phyloP scores from a whole-genome alignment of 2,888 invertebrate species.

The Ochropleura plecta region DNA sequence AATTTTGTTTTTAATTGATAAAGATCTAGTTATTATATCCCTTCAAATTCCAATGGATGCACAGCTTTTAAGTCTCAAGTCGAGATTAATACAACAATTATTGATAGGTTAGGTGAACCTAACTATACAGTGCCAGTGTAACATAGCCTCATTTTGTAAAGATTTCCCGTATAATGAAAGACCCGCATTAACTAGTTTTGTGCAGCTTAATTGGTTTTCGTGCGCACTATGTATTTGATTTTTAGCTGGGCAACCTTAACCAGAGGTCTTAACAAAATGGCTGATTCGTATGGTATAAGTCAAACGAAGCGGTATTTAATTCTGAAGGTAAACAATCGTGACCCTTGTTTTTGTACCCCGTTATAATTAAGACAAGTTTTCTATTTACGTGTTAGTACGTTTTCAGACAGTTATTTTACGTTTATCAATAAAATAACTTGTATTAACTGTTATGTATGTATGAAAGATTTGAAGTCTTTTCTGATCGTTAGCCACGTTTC shows the following conservation, averaged over 20 bases:
- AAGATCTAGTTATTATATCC: too few species aligned
- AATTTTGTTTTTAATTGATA: too few species aligned
- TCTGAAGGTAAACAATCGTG: constrained; percentile 65
- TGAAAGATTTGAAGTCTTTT: too few species aligned
- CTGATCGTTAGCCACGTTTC: too few species aligned
- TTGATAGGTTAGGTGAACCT: too few species aligned
- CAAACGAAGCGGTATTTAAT: constrained; percentile 73
- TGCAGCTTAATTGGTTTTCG: too few species aligned
- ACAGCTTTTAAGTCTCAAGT: neutral
- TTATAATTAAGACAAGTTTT: constrained; percentile 70
- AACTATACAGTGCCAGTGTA: too few species aligned
- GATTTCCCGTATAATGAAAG: too few species aligned
- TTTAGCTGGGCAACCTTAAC: constrained; percentile 15
- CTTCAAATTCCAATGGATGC: neutral
- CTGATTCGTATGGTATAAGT: constrained; percentile 51
- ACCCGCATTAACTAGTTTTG: too few species aligned
- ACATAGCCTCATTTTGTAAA: too few species aligned
- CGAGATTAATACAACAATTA: neutral
- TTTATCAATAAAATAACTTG: neutral
- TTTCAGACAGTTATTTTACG: constrained; percentile 22
- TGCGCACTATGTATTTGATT: neutral
- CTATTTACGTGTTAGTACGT: constrained; percentile 47
- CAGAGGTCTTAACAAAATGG: constrained; percentile 59
- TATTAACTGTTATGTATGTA: too few species aligned
- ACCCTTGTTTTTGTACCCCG: constrained; percentile 60